Evolutionary conservation across 2,797 vertebrate species (phyloP).

Genomic region (Gila robusta): DNA sequence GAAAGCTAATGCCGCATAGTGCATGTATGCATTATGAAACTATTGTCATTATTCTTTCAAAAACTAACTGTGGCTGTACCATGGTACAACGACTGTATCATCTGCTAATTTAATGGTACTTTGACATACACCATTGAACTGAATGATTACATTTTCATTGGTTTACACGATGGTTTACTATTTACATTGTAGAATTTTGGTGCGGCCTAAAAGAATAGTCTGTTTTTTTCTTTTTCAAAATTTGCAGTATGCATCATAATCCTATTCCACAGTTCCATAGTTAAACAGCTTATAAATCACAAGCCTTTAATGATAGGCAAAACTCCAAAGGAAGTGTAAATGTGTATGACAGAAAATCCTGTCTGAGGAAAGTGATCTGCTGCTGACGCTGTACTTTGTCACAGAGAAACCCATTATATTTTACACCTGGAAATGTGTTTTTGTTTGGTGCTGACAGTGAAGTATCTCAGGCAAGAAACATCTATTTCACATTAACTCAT

Average conservation of each 20-base stretch:
- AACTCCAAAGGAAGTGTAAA: constrained; percentile 1
- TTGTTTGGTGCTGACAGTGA: not conserved
- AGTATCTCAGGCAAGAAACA: not conserved
- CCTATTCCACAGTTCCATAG: not conserved
- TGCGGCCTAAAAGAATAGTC: not conserved
- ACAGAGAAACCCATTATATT: constrained; percentile 12
- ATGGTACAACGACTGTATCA: not conserved
- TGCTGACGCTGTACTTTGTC: not conserved
- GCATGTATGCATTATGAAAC: not conserved
- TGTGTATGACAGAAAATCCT: not conserved
- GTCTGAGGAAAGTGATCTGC: constrained; percentile 18
- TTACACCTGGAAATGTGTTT: constrained; percentile 19
- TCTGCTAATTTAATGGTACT: not conserved
- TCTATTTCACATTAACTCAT: not conserved
- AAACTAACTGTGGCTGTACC: not conserved
- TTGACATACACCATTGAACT: not conserved
- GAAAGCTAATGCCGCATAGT: not conserved
- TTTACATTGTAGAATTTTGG: not conserved
- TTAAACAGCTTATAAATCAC: not conserved
- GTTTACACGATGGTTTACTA: not conserved
- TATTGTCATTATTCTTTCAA: not conserved
- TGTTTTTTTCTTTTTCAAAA: not conserved
- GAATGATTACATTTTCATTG: not conserved
- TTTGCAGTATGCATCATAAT: not conserved
- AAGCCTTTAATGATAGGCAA: not conserved